Evolutionary conservation across 2,888 invertebrate genomes (phyloP).

Genomic region (Chloroclystis v-ata): DNA sequence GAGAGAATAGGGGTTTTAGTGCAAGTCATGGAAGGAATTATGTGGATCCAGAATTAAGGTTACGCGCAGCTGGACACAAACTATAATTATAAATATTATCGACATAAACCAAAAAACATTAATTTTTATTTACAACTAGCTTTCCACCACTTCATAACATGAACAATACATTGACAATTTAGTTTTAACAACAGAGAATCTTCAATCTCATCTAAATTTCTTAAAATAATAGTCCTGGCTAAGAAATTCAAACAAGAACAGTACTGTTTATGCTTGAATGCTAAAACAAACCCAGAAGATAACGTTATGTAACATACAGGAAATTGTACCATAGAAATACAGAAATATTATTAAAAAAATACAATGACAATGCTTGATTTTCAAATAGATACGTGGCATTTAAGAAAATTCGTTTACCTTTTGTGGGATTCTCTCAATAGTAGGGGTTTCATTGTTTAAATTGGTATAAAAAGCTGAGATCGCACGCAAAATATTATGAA

Average conservation of each 20-base stretch:
- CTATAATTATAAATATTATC: no score
- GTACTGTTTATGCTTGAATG: no score
- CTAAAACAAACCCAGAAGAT: no score
- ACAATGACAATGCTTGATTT: no score
- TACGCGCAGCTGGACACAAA: not conserved
- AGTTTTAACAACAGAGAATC: no score
- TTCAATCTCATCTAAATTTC: no score
- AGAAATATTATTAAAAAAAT: not conserved
- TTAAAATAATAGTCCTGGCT: no score
- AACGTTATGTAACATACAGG: constrained; percentile 1
- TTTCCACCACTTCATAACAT: not conserved
- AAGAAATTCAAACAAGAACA: no score
- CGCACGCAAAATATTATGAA: no score
- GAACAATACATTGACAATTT: no score
- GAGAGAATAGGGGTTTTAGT: constrained; percentile 3
- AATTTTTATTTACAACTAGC: no score
- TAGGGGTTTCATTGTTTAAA: constrained; percentile 61
- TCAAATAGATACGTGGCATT: constrained; percentile 30
- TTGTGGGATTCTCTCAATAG: constrained; percentile 65
- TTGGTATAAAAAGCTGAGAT: constrained; percentile 23
- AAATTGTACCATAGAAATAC: constrained; percentile 24
- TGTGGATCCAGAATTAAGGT: not conserved
- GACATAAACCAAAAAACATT: no score
- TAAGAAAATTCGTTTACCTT: constrained; percentile 43
- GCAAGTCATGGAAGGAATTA: not conserved